These are phyloP conservation scores for Nannospalax galili DNA, from an alignment of 2,113 vertebrate species.

Conservation along the genomic window DNA sequence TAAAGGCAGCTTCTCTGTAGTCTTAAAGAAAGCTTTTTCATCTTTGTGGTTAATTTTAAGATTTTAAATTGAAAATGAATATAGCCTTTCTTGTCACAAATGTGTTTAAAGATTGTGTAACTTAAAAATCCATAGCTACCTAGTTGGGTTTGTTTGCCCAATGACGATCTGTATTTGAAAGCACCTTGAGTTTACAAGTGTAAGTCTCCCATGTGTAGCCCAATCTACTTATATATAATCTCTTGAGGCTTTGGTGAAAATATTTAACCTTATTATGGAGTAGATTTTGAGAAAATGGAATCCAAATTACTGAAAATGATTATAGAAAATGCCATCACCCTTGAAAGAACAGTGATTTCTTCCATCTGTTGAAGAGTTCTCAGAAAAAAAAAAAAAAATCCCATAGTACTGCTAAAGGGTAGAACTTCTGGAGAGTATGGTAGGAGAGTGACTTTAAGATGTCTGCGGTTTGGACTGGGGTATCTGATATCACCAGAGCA, in stretches of 20 bases:
- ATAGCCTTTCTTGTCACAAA: background rate
- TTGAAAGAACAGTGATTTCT: background rate
- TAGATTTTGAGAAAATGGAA: background rate
- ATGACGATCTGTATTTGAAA: background rate
- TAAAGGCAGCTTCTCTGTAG: background rate
- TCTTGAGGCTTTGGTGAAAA: background rate
- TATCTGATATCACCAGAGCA: background rate
- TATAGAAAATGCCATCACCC: background rate
- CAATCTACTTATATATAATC: background rate
- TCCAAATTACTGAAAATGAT: background rate
- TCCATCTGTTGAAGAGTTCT: background rate
- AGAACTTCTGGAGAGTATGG: background rate
- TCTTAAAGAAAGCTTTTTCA: background rate
- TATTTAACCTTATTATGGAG: slow-evolving; percentile 45
- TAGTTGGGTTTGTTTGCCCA: background rate
- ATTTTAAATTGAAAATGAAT: background rate
- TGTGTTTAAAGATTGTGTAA: background rate
- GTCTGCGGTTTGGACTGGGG: background rate
- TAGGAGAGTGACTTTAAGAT: background rate
- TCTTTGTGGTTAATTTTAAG: background rate
- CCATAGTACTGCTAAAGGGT: background rate
- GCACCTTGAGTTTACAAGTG: background rate
- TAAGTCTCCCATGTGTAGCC: background rate
- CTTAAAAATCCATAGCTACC: background rate
- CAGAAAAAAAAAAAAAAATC: background rate